Percentiles rank a stretch among this genome's conserved stretches.
These are phyloP conservation scores for Triplophysa dalaica DNA, from an alignment of 2,113 vertebrate species.

Conservation along the genomic window DNA sequence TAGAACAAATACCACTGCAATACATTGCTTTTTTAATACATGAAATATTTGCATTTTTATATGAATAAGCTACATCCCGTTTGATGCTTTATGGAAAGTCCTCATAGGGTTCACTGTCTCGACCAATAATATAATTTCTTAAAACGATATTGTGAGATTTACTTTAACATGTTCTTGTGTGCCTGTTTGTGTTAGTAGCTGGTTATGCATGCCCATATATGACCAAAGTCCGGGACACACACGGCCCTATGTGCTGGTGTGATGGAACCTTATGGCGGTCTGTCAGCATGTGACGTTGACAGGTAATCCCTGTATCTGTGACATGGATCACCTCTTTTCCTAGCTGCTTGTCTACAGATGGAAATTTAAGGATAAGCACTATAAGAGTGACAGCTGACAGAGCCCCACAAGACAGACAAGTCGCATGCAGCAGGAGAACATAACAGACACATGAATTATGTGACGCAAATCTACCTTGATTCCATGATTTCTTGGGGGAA, in stretches of 20 bases:
- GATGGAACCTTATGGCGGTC: constrained; percentile 57
- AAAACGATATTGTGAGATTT: too few relatives aligned
- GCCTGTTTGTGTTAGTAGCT: background rate
- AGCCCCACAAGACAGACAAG: constrained; percentile 1
- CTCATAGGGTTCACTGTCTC: too few relatives aligned
- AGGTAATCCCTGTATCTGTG: constrained; percentile 59
- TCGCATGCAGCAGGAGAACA: constrained; percentile 37
- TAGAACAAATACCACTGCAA: too few relatives aligned
- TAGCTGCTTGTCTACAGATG: constrained; percentile 72
- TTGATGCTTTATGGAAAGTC: too few relatives aligned
- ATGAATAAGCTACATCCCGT: too few relatives aligned
- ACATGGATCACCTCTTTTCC: constrained; percentile 56
- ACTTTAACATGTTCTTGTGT: background rate
- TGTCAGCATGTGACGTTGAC: constrained; percentile 47
- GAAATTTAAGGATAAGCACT: constrained; percentile 73
- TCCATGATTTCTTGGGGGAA: background rate
- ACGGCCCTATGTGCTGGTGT: constrained; percentile 46
- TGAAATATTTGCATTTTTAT: too few relatives aligned
- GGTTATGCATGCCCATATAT: background rate
- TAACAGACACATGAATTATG: constrained; percentile 8
- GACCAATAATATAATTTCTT: too few relatives aligned
- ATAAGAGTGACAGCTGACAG: constrained; percentile 62
- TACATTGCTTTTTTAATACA: too few relatives aligned
- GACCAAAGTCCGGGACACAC: constrained; percentile 20
- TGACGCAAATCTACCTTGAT: background rate